These are phyloP conservation scores for Zosterops pallidus DNA, from an alignment of 2,113 vertebrate species.

Conservation along the genomic window DNA sequence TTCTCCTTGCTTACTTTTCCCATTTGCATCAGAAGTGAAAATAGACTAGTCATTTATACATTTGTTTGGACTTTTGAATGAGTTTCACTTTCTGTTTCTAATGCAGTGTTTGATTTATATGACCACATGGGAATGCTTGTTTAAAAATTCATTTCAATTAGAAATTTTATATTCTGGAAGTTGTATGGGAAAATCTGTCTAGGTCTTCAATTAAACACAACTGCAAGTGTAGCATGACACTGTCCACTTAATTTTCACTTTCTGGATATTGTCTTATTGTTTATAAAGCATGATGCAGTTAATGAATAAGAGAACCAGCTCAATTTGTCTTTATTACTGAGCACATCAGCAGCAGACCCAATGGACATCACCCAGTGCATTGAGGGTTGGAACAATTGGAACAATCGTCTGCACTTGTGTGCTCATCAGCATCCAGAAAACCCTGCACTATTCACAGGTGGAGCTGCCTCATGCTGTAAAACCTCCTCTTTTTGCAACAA, in stretches of 20 bases:
- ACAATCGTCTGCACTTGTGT: background rate
- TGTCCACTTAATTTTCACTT: background rate
- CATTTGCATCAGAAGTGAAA: constrained; percentile 3
- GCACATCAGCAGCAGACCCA: constrained; percentile 7
- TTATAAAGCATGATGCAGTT: constrained; percentile 25
- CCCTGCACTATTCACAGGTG: background rate
- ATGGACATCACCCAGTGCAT: background rate
- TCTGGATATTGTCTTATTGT: background rate
- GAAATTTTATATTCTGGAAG: constrained; percentile 18
- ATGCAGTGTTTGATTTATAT: constrained; percentile 12
- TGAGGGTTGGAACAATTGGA: background rate
- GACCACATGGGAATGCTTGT: background rate
- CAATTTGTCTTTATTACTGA: constrained; percentile 59
- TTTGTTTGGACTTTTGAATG: background rate
- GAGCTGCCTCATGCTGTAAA: background rate
- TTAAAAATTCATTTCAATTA: constrained; percentile 23
- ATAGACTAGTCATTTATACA: background rate
- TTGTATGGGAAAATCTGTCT: background rate
- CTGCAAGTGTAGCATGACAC: background rate
- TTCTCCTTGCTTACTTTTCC: constrained; percentile 18
- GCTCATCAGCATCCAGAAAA: background rate
- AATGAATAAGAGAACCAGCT: constrained; percentile 22
- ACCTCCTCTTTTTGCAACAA: background rate
- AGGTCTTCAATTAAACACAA: background rate
- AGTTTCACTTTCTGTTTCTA: constrained; percentile 8